A percentile compares a stretch with the other conserved stretches of the same genome.
phyloP scores from a whole-genome alignment of 2,888 invertebrate species.

The Panorpa germanica region DNA sequence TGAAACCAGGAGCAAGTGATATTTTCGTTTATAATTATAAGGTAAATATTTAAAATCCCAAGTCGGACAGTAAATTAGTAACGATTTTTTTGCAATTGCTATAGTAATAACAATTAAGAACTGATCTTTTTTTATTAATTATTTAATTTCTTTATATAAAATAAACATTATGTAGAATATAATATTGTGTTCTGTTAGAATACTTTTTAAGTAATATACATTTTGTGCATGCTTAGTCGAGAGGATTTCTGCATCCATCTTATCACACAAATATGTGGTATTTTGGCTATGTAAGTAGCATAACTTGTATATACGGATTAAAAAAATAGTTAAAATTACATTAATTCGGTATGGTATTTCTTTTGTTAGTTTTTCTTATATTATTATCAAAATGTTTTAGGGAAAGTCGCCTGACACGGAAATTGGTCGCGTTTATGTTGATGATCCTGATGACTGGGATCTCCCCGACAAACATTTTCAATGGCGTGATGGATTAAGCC shows the following conservation, averaged over 20 bases:
- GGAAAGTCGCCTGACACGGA: constrained; percentile 62
- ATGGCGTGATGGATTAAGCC: constrained; percentile 32
- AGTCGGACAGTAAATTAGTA: too few species aligned
- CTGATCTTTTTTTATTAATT: constrained; percentile 4
- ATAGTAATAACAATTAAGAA: too few species aligned
- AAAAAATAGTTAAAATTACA: too few species aligned
- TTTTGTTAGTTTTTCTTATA: constrained; percentile 17
- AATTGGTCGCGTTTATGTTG: constrained; percentile 84
- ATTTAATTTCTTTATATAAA: constrained; percentile 3
- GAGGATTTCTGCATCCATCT: too few species aligned
- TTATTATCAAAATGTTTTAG: constrained; percentile 24
- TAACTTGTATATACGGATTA: too few species aligned
- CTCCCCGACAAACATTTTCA: constrained; percentile 74
- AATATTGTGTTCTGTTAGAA: too few species aligned
- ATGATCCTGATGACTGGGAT: constrained; percentile 96
- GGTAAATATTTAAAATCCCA: constrained; percentile 30
- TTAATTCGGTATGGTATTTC: constrained; percentile 4
- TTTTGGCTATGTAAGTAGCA: too few species aligned
- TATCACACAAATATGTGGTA: too few species aligned
- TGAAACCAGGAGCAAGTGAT: constrained; percentile 70
- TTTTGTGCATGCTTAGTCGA: too few species aligned
- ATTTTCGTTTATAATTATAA: constrained; percentile 92
- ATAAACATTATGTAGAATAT: too few species aligned
- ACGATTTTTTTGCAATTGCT: too few species aligned
- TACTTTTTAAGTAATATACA: too few species aligned